A percentile compares a stretch with the other conserved stretches of the same genome.
Conservation (phyloP, 2,888 invertebrate genomes). For the Oegoconia quadripuncta region DNA sequence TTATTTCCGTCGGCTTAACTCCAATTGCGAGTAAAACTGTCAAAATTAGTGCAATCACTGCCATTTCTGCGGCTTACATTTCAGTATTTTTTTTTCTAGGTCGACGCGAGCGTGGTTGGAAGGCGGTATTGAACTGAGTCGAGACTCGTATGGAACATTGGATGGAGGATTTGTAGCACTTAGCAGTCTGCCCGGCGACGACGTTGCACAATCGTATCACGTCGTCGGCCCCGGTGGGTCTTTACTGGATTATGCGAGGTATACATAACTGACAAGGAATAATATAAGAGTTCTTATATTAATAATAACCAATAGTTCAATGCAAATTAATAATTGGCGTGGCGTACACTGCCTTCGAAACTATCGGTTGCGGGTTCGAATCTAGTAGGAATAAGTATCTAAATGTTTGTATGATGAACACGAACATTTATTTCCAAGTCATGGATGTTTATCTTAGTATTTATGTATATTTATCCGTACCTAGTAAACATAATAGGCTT, state of each 20-base stretch:
- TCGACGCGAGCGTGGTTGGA: conserved; percentile 28
- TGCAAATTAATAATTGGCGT: too few species aligned
- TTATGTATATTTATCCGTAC: too few species aligned
- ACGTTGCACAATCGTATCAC: conserved; percentile 65
- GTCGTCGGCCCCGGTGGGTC: conserved; percentile 42
- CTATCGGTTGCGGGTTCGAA: too few species aligned
- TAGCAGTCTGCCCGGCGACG: conserved; percentile 65
- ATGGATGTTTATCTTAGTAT: too few species aligned
- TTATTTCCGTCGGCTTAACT: conserved; percentile 39
- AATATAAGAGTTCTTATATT: too few species aligned
- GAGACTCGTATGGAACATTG: conserved; percentile 39
- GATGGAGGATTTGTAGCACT: conserved; percentile 74
- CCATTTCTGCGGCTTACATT: conserved; percentile 44
- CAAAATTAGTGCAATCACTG: conserved; percentile 35
- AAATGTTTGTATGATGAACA: too few species aligned
- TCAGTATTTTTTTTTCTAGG: conserved; percentile 23
- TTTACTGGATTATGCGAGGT: conserved; percentile 60
- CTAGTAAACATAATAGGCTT: too few species aligned
- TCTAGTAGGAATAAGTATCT: too few species aligned
- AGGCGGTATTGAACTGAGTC: conserved; percentile 43
- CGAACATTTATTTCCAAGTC: too few species aligned
- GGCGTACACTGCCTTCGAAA: too few species aligned
- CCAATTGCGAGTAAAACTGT: conserved; percentile 46
- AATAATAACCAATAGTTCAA: too few species aligned
- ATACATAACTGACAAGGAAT: background rate